phyloP scores from a whole-genome alignment of 2,113 vertebrate species.

The Xenus cinereus region DNA sequence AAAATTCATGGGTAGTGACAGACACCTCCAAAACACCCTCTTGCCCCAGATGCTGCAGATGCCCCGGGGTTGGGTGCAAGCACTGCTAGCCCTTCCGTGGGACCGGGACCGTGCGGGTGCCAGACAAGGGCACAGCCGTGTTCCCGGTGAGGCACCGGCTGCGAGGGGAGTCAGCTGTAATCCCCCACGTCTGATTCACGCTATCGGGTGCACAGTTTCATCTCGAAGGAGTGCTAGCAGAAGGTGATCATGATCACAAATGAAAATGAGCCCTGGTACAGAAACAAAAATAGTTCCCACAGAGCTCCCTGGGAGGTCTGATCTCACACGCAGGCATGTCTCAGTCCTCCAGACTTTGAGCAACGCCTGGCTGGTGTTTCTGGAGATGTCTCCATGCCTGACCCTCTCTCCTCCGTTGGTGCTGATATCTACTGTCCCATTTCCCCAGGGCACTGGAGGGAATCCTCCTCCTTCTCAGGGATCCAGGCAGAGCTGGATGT shows the following conservation, averaged over 20 bases:
- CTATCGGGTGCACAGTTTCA: background rate
- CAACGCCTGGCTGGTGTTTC: background rate
- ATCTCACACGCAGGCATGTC: background rate
- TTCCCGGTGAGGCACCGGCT: fast-evolving
- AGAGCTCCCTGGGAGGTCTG: background rate
- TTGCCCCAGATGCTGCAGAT: background rate
- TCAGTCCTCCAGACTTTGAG: background rate
- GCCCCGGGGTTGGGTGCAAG: fast-evolving
- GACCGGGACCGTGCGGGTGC: fast-evolving
- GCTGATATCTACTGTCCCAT: background rate
- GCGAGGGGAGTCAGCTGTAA: background rate
- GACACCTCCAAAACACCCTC: background rate
- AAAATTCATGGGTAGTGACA: background rate
- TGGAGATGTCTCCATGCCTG: background rate
- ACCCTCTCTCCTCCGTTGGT: fast-evolving
- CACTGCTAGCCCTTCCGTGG: background rate
- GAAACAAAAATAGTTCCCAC: background rate
- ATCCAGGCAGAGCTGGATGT: background rate
- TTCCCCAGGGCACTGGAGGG: background rate
- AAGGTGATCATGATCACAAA: background rate
- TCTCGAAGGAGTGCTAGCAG: background rate
- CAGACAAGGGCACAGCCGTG: fast-evolving
- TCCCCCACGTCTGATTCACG: background rate
- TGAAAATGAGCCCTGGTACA: background rate
- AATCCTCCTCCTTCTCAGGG: background rate